phyloP scores from a whole-genome alignment of 1,140 invertebrate species.

The Drosophila murphyi region DNA sequence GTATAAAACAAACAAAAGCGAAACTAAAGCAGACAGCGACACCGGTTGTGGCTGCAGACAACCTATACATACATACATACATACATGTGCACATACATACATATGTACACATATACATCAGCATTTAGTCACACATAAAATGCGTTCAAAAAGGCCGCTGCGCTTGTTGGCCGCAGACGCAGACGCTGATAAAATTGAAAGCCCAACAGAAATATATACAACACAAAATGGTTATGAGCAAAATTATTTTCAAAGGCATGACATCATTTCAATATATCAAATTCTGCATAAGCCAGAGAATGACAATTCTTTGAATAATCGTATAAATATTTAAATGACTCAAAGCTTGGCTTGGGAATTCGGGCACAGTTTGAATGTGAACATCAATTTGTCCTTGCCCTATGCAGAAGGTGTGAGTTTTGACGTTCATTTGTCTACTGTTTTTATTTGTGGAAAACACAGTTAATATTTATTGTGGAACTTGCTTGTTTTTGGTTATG shows the following conservation, averaged over 20 bases:
- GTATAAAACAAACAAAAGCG: slow-evolving; percentile 75
- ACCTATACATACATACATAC: slow-evolving; percentile 21
- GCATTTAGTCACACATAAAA: slow-evolving; percentile 64
- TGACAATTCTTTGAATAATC: slow-evolving; percentile 71
- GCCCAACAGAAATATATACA: slow-evolving; percentile 23
- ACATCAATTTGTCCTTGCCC: slow-evolving; percentile 30
- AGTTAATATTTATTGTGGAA: slow-evolving; percentile 15
- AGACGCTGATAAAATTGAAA: slow-evolving; percentile 55
- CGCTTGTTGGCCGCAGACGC: slow-evolving; percentile 43
- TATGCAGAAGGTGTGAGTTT: slow-evolving; percentile 21
- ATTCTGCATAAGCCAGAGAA: slow-evolving; percentile 51
- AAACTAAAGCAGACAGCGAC: slow-evolving; percentile 62
- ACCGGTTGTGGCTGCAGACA: slow-evolving; percentile 73
- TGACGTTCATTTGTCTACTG: slow-evolving; percentile 7
- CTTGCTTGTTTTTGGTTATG: background rate
- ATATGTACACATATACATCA: slow-evolving; percentile 8
- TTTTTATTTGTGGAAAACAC: slow-evolving; percentile 2
- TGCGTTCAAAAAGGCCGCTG: slow-evolving; percentile 74
- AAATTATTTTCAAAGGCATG: slow-evolving; percentile 58
- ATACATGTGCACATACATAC: slow-evolving; percentile 22
- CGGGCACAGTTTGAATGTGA: slow-evolving; percentile 5
- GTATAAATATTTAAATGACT: slow-evolving; percentile 47
- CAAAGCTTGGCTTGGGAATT: slow-evolving; percentile 44
- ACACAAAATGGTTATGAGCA: slow-evolving; percentile 37
- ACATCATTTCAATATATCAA: slow-evolving; percentile 57